Conservation (phyloP, 1,140 invertebrate genomes). For the Latrodectus geometricus region DNA sequence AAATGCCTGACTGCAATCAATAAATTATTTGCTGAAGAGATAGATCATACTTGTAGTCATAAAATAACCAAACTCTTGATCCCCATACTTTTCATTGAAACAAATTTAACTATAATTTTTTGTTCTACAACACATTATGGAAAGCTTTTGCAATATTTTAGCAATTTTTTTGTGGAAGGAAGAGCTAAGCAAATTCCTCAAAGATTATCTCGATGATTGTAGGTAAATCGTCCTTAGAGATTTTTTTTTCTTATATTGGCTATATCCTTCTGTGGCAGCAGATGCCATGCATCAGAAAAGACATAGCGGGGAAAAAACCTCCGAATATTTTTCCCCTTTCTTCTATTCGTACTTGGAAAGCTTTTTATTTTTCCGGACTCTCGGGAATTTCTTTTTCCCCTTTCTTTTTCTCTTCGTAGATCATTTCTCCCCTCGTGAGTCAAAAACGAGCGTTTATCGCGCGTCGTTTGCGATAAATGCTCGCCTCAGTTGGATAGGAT, state of each 20-base stretch:
- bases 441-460: conserved; percentile 57
- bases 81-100: not conserved
- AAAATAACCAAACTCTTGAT: not conserved
- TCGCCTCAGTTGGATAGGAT: conserved; percentile 26
- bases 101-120: not conserved
- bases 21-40: too few relatives aligned
- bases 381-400: conserved; percentile 21
- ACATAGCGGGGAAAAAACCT: not conserved
- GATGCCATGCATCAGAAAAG: conserved; percentile 41
- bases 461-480: conserved; percentile 58
- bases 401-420: conserved; percentile 13
- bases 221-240: not conserved
- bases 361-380: conserved; percentile 13
- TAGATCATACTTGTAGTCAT: too few relatives aligned
- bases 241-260: not conserved
- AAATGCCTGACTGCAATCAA: too few relatives aligned
- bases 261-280: conserved; percentile 6
- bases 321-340: not conserved
- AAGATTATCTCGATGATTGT: not conserved
- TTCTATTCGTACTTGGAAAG: not conserved
- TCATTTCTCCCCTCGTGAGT: conserved; percentile 47
- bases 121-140: not conserved
- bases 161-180: not conserved
- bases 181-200: not conserved
- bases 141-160: too few relatives aligned